These are phyloP conservation scores for Leptogaster cylindrica DNA, from an alignment of 2,888 invertebrate genomes.

Conservation along the genomic window DNA sequence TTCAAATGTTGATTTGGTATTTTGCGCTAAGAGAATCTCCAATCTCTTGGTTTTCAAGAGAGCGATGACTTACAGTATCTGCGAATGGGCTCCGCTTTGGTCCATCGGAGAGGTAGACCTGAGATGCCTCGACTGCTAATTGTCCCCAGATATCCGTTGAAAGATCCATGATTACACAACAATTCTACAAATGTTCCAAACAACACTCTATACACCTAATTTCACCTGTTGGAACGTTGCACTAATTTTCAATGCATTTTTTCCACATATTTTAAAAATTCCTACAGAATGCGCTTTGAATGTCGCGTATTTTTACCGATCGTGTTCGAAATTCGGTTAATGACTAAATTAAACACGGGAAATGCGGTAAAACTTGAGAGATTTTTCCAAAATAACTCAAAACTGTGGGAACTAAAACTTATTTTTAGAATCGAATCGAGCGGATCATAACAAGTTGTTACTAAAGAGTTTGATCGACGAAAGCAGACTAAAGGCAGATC, in stretches of 20 bases:
- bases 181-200: not conserved
- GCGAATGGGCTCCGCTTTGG: constrained; percentile 83
- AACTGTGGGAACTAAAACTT: constrained; percentile 49
- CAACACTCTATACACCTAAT: not conserved
- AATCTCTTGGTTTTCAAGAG: no score
- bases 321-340: constrained; percentile 1
- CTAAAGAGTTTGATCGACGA: constrained; percentile 13
- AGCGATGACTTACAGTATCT: constrained; percentile 71
- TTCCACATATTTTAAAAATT: not conserved
- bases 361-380: constrained; percentile 20
- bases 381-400: constrained; percentile 53
- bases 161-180: constrained; percentile 66
- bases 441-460: constrained; percentile 24
- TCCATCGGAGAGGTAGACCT: constrained; percentile 83
- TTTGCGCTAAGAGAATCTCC: no score
- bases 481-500: constrained; percentile 10
- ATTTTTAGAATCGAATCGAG: constrained; percentile 48
- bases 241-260: not conserved
- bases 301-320: constrained; percentile 13
- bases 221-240: not conserved
- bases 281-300: not conserved
- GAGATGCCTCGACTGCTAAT: constrained; percentile 83
- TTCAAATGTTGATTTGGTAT: no score
- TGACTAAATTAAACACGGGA: constrained; percentile 5
- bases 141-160: constrained; percentile 87